phyloP scores from a whole-genome alignment of 2,797 vertebrate species.

The Peromyscus attwateri region DNA sequence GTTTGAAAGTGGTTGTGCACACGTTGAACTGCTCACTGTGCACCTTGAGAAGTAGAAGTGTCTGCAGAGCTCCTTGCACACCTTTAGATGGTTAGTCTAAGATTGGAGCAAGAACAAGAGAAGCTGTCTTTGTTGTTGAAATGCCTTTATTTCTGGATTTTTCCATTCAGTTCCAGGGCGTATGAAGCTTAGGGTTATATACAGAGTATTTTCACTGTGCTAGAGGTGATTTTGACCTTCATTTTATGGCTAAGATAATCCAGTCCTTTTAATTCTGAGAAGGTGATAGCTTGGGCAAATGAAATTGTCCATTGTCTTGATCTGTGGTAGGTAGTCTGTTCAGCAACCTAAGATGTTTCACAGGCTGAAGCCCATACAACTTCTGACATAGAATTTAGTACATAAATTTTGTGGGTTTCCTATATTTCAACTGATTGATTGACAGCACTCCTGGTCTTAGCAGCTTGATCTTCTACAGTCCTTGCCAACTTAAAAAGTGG shows the following conservation, averaged over 20 bases:
- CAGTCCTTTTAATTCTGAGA: constrained; percentile 54
- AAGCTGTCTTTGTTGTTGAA: constrained; percentile 43
- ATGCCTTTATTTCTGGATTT: constrained; percentile 63
- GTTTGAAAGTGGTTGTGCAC: constrained; percentile 57
- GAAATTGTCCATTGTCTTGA: constrained; percentile 29
- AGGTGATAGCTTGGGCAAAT: constrained; percentile 56
- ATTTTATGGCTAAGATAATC: constrained; percentile 63
- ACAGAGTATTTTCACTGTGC: background rate
- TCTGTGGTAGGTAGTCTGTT: constrained; percentile 11
- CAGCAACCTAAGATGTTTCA: constrained; percentile 38
- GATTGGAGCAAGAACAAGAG: constrained; percentile 37
- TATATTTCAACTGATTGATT: constrained; percentile 53
- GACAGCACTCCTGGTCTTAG: constrained; percentile 19
- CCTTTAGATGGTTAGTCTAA: constrained; percentile 57
- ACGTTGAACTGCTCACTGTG: constrained; percentile 4
- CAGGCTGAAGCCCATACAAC: background rate
- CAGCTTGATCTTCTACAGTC: background rate
- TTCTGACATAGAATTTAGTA: constrained; percentile 52
- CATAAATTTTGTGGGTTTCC: constrained; percentile 52
- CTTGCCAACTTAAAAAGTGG: constrained; percentile 54
- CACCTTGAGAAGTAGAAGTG: constrained; percentile 21
- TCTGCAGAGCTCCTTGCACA: constrained; percentile 51
- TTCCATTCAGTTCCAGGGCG: background rate
- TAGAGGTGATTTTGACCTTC: constrained; percentile 63
- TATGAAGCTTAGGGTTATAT: constrained; percentile 31